Base-by-base conservation (phyloP, 2,888 invertebrate genomes). In the Drosophila limbata region DNA sequence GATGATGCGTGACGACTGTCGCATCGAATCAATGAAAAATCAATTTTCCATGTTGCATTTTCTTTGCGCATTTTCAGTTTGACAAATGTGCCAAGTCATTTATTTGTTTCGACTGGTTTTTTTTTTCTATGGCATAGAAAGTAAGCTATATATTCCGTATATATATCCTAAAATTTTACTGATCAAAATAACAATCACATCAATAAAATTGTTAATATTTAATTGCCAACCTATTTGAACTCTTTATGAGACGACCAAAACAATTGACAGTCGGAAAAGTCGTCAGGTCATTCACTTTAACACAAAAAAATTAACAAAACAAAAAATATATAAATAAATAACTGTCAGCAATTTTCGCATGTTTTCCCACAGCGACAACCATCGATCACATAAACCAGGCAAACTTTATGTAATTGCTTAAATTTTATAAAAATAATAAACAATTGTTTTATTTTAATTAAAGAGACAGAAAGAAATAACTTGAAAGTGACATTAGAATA, bases 201-300 rank as follows among this genome's bases (percentile, higher is more conserved):
- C 25, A 21, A 28, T 28, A 28, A 25, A 25, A 25, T 37, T 15
- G 37, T 25, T 25, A 37, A 25, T 15, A 55, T 55, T 44, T 25
- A 33, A 56, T 44, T 44, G 8, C 15, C 44, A 25, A 42, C 19
- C n/a, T 15, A 33, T 28, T 31, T 55, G 31, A 42, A 55, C 55
- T 42, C 19, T 56, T 44, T 25, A 25, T n/a, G 21, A 50, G 35
- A 21, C 50, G 10, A 15, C 15, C 11, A 44, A 28, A 45, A 48
- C 59, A 59, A 31, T 48, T 51, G 33, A 15, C 45, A 61, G 33
- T 55, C 55, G 50, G 50, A 6, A 59, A 59, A 59, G 37, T 45
- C 47, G 17, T 15, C 48, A 55, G 69, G 65, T 69, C 69, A 60
- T 65, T 69, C 59, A 69, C 69, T 53, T 53, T 52, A 25, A 48